Evolutionary conservation across 2,888 invertebrate genomes (phyloP), one percentile per base, ranked within the genome.

Genomic region (Linyphia triangularis): DNA sequence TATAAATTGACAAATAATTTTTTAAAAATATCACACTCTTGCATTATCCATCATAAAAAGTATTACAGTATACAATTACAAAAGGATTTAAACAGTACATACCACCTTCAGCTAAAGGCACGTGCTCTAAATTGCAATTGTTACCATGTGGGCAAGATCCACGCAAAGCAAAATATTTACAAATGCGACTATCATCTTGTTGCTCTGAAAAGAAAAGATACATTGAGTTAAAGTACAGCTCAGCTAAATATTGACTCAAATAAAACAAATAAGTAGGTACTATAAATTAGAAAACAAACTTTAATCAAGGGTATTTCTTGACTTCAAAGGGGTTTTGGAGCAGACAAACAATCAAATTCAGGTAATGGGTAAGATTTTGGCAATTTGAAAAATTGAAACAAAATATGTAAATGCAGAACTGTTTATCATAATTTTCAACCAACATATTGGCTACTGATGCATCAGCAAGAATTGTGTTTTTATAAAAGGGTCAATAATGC

Each of bases 111-210:
- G 75, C 78, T 10, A 75, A 24, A 9, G 73, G 67, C 5, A 92
- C 85, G 90, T 92, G 93, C 75, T 91, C 90, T 82, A 90, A 92
- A 2, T 90, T 91, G 90, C 93, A 93, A 19, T 86, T 59, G 5
- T 91, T 90, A 69, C 92, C 92, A 43, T 91, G 90, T 90, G 91
- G 91, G 85, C 92, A 93, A 33, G 88, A 83, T 9, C 90, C 90
- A 9, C 91, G 90, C 7, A 85, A 84, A 63, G 91, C 90, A 90
- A 89, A 93, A 88, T 90, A 92, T 72, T 88, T 91, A 90, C 93
- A 93, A 9, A 92, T 91, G 9, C 90, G 90, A 28, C 77, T 77
- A 37, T 92, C 92, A 90, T 92, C 92, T 13, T 91, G 89, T 3
- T 91, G 91, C 79, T 91, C 92, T 92, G 91, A 77, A 91, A 90